Percentiles rank a stretch among this genome's conserved stretches.
phyloP scores from a whole-genome alignment of 2,888 invertebrate genomes.

The Leucania comma region DNA sequence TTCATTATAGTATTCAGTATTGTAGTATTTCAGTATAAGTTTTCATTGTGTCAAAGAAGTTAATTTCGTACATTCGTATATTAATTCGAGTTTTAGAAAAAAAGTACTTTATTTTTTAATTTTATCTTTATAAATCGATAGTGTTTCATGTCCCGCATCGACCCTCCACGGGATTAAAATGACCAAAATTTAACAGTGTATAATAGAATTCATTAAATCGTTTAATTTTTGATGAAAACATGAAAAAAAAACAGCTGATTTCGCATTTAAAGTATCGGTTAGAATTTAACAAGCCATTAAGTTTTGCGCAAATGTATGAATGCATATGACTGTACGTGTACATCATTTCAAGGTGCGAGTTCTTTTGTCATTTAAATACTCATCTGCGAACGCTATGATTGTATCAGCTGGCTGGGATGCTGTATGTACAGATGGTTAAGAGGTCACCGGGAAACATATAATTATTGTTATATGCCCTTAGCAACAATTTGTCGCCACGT shows the following conservation, averaged over 20 bases:
- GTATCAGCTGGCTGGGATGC: slow-evolving; percentile 17
- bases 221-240: no score
- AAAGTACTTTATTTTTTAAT: no score
- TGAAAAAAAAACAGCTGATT: neutral
- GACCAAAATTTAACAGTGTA: no score
- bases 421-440: slow-evolving; percentile 21
- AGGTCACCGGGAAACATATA: slow-evolving; percentile 22
- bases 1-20: no score
- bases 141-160: no score
- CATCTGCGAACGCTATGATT: slow-evolving; percentile 30
- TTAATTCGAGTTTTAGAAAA: no score
- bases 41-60: no score
- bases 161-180: no score
- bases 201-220: neutral
- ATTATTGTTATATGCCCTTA: slow-evolving; percentile 13
- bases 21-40: no score
- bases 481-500: slow-evolving; percentile 45
- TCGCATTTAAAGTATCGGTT: neutral
- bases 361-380: slow-evolving; percentile 48
- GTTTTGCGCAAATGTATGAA: neutral
- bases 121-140: no score
- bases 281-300: neutral
- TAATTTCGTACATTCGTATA: no score
- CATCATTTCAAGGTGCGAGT: slow-evolving; percentile 7
- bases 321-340: neutral